Evolutionary conservation across 2,113 vertebrate species (phyloP).

Genomic region (Oxygymnocypris stewartii): DNA sequence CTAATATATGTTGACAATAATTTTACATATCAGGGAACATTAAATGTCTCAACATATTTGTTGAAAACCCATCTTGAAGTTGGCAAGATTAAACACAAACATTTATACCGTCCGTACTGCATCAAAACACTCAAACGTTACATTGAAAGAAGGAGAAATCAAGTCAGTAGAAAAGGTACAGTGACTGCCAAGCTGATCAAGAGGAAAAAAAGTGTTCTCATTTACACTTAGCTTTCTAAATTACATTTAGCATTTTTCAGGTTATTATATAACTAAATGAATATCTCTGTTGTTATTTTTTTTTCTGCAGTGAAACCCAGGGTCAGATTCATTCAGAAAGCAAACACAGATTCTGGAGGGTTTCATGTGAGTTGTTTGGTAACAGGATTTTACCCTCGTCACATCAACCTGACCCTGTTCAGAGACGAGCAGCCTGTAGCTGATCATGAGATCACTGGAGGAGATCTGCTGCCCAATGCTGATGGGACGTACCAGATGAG

Average conservation of each 20-base stretch:
- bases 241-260: too few species aligned
- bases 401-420: background rate
- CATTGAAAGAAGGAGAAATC: background rate
- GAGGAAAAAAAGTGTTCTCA: background rate
- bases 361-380: background rate
- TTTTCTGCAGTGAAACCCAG: conserved; percentile 32
- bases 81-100: too few species aligned
- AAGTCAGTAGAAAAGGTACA: conserved; percentile 27
- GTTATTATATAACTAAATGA: too few species aligned
- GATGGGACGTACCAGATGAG: background rate
- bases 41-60: too few species aligned
- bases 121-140: conserved; percentile 25
- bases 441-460: conserved; percentile 36
- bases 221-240: background rate
- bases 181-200: background rate
- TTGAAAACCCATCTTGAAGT: too few species aligned
- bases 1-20: background rate
- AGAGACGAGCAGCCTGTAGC: conserved; percentile 17
- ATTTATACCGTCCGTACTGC: background rate
- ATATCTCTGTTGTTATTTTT: too few species aligned
- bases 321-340: conserved; percentile 10
- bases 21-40: background rate
- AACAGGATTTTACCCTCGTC: background rate
- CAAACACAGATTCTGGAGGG: background rate
- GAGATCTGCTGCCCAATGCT: conserved; percentile 36